A percentile compares a stretch with the other conserved stretches of the same genome.
These are phyloP conservation scores for Pseudopleuronectes americanus DNA, from an alignment of 2,797 vertebrate genomes.

Conservation along the genomic window DNA sequence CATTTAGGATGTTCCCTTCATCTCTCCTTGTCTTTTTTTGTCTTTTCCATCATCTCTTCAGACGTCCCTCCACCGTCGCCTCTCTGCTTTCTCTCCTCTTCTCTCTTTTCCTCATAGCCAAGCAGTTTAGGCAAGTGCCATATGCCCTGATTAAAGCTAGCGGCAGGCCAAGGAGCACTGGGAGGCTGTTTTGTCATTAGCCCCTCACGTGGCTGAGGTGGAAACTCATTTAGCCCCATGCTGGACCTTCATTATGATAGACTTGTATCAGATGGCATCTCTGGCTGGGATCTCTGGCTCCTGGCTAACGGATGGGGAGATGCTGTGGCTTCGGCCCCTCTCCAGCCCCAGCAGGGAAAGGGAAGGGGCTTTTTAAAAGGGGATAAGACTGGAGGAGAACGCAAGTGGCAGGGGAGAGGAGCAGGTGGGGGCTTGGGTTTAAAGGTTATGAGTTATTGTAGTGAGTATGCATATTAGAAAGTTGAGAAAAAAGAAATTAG, in stretches of 20 bases:
- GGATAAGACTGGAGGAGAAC: slow-evolving; percentile 63
- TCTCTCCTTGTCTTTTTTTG: neutral
- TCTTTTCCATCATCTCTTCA: slow-evolving; percentile 28
- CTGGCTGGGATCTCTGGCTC: slow-evolving; percentile 88
- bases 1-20: slow-evolving; percentile 17
- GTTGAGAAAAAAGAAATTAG: slow-evolving; percentile 14
- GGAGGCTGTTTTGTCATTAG: slow-evolving; percentile 96
- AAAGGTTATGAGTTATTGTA: slow-evolving; percentile 44
- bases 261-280: slow-evolving; percentile 97
- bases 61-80: slow-evolving; percentile 28
- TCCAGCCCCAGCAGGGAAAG: slow-evolving; percentile 84
- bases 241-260: slow-evolving; percentile 99
- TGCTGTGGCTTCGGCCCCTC: slow-evolving; percentile 82
- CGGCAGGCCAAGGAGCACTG: slow-evolving; percentile 89
- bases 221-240: slow-evolving; percentile 99
- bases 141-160: slow-evolving; percentile 93
- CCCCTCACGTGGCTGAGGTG: slow-evolving; percentile 93
- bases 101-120: slow-evolving; percentile 72
- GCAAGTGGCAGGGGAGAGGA: slow-evolving; percentile 33
- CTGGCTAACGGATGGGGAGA: slow-evolving; percentile 85
- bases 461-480: neutral
- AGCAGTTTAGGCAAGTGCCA: slow-evolving; percentile 90
- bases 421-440: slow-evolving; percentile 47
- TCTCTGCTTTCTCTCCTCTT: slow-evolving; percentile 39
- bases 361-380: slow-evolving; percentile 71